A percentile compares a stretch with the other conserved stretches of the same genome.
Conservation (phyloP, 1,140 invertebrate genomes). For the Oncopeltus fasciatus region DNA sequence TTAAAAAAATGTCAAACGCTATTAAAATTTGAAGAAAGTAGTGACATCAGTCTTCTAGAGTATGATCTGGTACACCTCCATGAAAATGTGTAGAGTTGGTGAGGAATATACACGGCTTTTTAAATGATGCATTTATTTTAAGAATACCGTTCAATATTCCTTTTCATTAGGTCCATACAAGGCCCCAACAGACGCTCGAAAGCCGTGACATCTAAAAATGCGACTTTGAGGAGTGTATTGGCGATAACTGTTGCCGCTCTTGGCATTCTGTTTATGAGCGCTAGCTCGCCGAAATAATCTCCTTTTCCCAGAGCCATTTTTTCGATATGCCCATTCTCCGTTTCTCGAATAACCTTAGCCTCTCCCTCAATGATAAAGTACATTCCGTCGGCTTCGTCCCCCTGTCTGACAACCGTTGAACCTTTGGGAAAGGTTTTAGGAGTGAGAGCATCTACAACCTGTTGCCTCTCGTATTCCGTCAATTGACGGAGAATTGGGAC, state of each 20-base stretch:
- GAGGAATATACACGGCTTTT: too few species aligned
- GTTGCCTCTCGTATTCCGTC: slow-evolving; percentile 75
- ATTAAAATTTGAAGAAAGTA: too few species aligned
- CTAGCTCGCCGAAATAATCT: slow-evolving; percentile 89
- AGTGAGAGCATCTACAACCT: slow-evolving; percentile 82
- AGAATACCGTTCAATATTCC: neutral
- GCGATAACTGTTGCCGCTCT: slow-evolving; percentile 50
- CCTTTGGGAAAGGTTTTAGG: slow-evolving; percentile 58
- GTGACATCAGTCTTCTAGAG: too few species aligned
- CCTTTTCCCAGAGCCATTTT: slow-evolving; percentile 49
- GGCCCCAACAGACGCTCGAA: neutral
- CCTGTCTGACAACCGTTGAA: slow-evolving; percentile 79
- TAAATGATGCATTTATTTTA: too few species aligned
- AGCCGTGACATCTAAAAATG: neutral
- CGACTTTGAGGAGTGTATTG: neutral
- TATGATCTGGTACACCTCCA: too few species aligned
- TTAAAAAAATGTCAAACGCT: too few species aligned
- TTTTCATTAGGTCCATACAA: slow-evolving; percentile 32
- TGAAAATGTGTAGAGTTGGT: too few species aligned
- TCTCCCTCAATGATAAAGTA: slow-evolving; percentile 88
- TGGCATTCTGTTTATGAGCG: slow-evolving; percentile 87
- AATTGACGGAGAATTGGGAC: slow-evolving; percentile 56
- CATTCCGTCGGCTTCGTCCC: slow-evolving; percentile 90
- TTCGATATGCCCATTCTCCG: slow-evolving; percentile 52
- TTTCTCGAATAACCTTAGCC: slow-evolving; percentile 50